These are phyloP conservation scores for Myotis findleyi DNA, from an alignment of 2,797 vertebrate species.

Conservation along the genomic window DNA sequence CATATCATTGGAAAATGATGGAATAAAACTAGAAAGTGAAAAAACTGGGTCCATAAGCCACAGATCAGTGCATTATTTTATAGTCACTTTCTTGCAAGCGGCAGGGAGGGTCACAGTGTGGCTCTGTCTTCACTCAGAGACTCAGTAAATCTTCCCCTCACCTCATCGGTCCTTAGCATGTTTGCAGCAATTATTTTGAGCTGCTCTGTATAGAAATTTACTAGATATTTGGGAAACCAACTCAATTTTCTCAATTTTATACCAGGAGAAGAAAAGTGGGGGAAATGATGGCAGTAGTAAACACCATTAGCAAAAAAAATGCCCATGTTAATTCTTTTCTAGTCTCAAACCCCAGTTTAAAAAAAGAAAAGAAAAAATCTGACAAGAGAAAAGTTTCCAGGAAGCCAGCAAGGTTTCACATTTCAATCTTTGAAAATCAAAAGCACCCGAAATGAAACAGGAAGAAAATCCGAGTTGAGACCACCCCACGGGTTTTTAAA, in stretches of 20 bases:
- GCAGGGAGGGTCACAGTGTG: neutral
- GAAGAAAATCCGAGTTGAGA: constrained; percentile 48
- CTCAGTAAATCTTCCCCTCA: neutral
- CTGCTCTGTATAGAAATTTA: neutral
- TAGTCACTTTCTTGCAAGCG: neutral
- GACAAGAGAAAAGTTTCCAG: neutral
- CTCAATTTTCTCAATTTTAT: neutral
- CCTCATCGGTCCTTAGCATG: neutral
- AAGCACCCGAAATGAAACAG: neutral
- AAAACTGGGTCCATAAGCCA: neutral
- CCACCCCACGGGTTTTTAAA: neutral
- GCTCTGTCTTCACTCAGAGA: neutral
- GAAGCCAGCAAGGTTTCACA: neutral
- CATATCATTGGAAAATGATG: neutral
- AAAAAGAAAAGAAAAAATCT: neutral
- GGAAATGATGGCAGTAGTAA: neutral
- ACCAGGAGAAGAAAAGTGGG: neutral
- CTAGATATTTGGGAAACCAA: neutral
- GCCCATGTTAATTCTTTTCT: neutral
- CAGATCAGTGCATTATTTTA: neutral
- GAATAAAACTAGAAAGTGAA: neutral
- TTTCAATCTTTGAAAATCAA: constrained; percentile 46
- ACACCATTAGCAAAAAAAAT: neutral
- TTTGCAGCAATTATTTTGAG: neutral
- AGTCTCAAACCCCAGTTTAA: neutral